Conservation (phyloP, 2,888 invertebrate species). For the Bellardia bayeri region DNA sequence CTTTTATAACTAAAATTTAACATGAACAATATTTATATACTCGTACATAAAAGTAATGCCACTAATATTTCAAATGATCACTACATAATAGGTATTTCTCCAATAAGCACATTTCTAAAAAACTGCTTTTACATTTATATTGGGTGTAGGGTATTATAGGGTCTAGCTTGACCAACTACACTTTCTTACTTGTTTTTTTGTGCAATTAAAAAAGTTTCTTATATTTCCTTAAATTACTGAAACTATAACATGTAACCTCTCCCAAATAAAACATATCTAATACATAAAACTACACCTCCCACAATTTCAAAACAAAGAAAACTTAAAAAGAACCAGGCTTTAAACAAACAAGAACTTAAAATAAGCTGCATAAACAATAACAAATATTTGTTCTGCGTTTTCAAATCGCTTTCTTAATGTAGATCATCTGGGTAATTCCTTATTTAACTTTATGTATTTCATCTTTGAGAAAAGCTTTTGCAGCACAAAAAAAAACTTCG, state of each 20-base stretch:
- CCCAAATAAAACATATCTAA: constrained; percentile 21
- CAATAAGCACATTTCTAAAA: no score
- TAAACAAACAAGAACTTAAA: not conserved
- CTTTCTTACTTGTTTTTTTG: no score
- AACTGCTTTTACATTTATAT: no score
- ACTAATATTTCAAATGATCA: no score
- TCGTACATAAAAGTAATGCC: no score
- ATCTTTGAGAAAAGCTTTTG: not conserved
- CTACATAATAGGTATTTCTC: no score
- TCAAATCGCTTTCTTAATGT: constrained; percentile 53
- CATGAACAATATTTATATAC: no score
- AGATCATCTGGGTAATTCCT: constrained; percentile 48
- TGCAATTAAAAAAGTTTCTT: no score
- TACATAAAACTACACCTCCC: constrained; percentile 36
- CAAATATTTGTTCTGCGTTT: constrained; percentile 24
- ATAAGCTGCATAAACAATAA: constrained; percentile 13
- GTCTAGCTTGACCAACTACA: no score
- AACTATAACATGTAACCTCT: not conserved
- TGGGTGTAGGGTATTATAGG: no score
- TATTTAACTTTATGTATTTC: not conserved
- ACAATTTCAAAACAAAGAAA: not conserved
- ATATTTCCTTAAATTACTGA: not conserved
- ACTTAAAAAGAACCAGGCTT: constrained; percentile 4
- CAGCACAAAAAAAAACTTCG: constrained; percentile 25
- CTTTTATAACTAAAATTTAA: no score